phyloP scores from a whole-genome alignment of 2,888 invertebrate species.

The Gymnoscelis rufifasciata region DNA sequence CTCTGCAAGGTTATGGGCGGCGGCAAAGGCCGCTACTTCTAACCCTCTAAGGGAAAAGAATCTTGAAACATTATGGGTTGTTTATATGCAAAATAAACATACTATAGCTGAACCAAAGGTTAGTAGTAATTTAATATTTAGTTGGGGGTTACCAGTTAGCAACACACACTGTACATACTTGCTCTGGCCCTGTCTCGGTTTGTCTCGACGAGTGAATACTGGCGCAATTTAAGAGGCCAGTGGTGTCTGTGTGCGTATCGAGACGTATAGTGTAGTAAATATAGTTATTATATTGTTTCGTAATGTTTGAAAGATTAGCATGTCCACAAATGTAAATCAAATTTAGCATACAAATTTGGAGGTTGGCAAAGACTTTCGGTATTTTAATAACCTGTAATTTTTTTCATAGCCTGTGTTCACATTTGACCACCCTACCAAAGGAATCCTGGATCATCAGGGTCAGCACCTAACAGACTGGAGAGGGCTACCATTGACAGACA shows the following conservation, averaged over 20 bases:
- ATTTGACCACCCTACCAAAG: conserved; percentile 94
- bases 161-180: neutral
- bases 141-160: no score
- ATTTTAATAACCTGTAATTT: neutral
- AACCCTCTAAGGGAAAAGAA: conserved; percentile 55
- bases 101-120: conserved; percentile 85
- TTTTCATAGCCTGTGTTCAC: conserved; percentile 84
- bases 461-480: conserved; percentile 82
- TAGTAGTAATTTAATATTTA: conserved; percentile 9
- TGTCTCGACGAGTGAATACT: no score
- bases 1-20: conserved; percentile 91
- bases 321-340: no score
- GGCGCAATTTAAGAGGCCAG: no score
- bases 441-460: conserved; percentile 81
- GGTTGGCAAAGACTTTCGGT: no score
- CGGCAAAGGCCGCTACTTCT: conserved; percentile 73
- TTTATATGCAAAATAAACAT: conserved; percentile 91
- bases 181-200: no score
- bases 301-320: no score
- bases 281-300: no score
- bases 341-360: no score
- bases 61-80: conserved; percentile 94
- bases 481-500: conserved; percentile 84
- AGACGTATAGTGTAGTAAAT: no score
- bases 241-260: no score